Evolutionary conservation across 1,140 invertebrate genomes (phyloP), one percentile per base, ranked within the genome.

Genomic region (Oedothorax gibbosus): DNA sequence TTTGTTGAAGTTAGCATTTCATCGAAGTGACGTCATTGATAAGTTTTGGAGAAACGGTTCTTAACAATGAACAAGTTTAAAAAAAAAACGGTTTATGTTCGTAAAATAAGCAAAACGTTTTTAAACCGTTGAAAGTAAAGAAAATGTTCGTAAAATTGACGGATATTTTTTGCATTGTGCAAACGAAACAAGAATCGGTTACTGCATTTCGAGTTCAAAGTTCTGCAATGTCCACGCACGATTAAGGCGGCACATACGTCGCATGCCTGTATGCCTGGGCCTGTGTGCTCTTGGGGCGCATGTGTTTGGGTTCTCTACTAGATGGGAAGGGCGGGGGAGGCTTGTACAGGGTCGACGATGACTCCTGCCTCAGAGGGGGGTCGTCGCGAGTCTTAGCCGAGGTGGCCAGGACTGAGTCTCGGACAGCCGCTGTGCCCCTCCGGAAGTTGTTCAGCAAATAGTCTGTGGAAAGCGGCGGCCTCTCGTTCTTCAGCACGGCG

Each of bases 401-500:
- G 18, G 85, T 83, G 11, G 72, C 18, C n/a, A 72, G 72, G n/a
- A 35, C 80, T 75, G 69, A 65, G 53, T 86, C 72, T 65, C 68
- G 71, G n/a, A 80, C 76, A 54, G 78, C 15, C n/a, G 77, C 78
- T 7, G 75, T 72, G 60, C 64, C 69, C 50, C 80, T 71, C 51
- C 77, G 18, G 54, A 80, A 79, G n/a, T 68, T 62, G 49, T 86
- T 77, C 11, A 78, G 18, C 15, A 80, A 75, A 66, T 80, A 77
- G 60, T 86, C 85, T 94, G 94, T 10, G 94, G 94, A n/a, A 79
- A 96, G 90, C 0, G 96, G 96, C 18, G 96, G 96, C 89, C 96
- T 97, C 89, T 97, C 96, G 86, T 98, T 96, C 87, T 96, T 95
- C 90, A 98, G 92, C 85, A 98, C 97, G 2, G 98, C 94, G 3